Percentiles rank a stretch among this genome's conserved stretches.
Evolutionary conservation across 2,888 invertebrate species (phyloP).

Genomic region (Chorisops tibialis): DNA sequence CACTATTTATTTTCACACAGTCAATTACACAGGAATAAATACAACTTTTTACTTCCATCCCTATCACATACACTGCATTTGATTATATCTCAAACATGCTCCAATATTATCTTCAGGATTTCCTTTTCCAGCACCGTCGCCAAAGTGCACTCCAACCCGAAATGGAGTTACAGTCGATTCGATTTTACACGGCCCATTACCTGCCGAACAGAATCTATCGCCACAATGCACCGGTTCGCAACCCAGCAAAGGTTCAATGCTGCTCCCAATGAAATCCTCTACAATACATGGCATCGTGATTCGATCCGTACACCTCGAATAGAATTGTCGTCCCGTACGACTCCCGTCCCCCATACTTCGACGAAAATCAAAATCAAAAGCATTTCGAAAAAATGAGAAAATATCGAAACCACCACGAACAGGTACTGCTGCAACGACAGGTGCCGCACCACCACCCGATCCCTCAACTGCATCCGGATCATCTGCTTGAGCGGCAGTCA

Average conservation of each 20-base stretch:
- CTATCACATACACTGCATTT: slow-evolving; percentile 61
- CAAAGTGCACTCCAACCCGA: slow-evolving; percentile 74
- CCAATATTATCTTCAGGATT: slow-evolving; percentile 79
- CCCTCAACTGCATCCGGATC: slow-evolving; percentile 50
- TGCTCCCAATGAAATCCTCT: slow-evolving; percentile 73
- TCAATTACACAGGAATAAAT: too few species aligned
- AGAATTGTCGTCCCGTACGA: slow-evolving; percentile 42
- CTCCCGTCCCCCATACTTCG: slow-evolving; percentile 11
- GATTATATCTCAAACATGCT: slow-evolving; percentile 71
- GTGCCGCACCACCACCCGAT: slow-evolving; percentile 55
- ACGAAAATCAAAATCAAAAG: slow-evolving; percentile 37
- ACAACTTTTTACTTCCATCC: too few species aligned
- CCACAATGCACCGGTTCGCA: slow-evolving; percentile 82
- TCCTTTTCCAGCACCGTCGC: slow-evolving; percentile 62
- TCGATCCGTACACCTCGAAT: slow-evolving; percentile 62
- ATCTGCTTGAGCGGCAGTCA: slow-evolving; percentile 7
- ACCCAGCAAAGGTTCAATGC: slow-evolving; percentile 55
- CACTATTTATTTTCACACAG: too few species aligned
- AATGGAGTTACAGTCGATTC: slow-evolving; percentile 76
- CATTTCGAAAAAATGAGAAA: slow-evolving; percentile 45
- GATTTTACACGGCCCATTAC: slow-evolving; percentile 56
- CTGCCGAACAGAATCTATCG: slow-evolving; percentile 61
- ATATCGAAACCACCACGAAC: slow-evolving; percentile 47
- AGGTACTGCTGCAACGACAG: slow-evolving; percentile 36
- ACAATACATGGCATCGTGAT: slow-evolving; percentile 80